Percentiles rank a stretch among this genome's conserved stretches.
Evolutionary conservation across 2,113 vertebrate species (phyloP).

Genomic region (Zootoca vivipara): DNA sequence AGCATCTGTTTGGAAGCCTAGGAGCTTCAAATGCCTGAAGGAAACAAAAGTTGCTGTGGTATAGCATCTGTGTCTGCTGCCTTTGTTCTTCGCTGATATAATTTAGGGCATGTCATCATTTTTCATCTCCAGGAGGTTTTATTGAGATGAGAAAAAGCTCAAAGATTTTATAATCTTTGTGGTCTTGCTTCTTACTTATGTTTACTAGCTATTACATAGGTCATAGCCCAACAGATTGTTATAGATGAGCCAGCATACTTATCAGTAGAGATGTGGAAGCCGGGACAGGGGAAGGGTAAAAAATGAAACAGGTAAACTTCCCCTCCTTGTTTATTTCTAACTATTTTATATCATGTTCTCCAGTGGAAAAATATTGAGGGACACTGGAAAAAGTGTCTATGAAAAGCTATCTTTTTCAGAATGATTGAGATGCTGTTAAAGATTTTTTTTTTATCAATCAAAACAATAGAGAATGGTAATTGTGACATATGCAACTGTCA

Average conservation of each 20-base stretch:
- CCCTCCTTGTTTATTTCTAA: background rate
- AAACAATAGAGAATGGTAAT: too few species aligned
- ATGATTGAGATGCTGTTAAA: too few species aligned
- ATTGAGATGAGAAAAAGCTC: background rate
- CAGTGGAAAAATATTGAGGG: too few species aligned
- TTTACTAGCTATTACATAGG: background rate
- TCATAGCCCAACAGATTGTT: background rate
- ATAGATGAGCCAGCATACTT: background rate
- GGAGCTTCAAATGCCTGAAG: background rate
- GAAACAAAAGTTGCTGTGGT: constrained; percentile 12
- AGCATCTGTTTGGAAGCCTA: background rate
- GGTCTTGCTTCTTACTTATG: background rate
- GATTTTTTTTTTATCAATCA: too few species aligned
- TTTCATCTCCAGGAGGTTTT: constrained; percentile 19
- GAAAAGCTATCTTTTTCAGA: too few species aligned
- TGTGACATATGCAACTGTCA: too few species aligned
- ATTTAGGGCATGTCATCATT: background rate
- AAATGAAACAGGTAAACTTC: too few species aligned
- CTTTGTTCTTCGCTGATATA: background rate
- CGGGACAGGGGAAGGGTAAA: background rate
- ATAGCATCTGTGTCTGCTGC: background rate
- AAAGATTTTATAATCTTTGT: background rate
- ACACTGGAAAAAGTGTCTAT: too few species aligned
- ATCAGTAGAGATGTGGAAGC: background rate
- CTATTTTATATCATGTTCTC: too few species aligned